Evolutionary conservation across 2,888 invertebrate genomes (phyloP), one percentile per base, ranked within the genome.

Genomic region (Epistrophella euchroma): DNA sequence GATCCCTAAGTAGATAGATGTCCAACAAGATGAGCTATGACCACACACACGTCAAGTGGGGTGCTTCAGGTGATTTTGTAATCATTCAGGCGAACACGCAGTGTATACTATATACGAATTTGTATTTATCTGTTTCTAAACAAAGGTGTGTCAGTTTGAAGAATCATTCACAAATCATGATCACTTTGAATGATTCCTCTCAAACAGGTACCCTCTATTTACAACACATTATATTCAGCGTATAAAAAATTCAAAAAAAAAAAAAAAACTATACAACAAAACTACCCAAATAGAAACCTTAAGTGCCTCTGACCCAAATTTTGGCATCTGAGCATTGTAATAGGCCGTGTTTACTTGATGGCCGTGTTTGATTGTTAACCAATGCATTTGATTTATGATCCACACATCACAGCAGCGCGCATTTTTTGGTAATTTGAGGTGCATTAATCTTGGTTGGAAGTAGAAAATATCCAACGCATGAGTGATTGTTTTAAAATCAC

Each of bases 221-320:
- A 64, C 32, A 19, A 35, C 28, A 40, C 4, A 40, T n/a, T 45
- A n/a, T 13, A 11, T 25, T 40, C 13, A 35, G 32, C 35, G 4
- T 35, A 10, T 11, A 19, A 0, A 35, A 19, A n/a, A 17, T n/a
- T n/a, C n/a, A n/a, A n/a, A n/a, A n/a, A n/a, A n/a, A n/a, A n/a
- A n/a, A 43, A 25, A 22, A 40, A 19, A 0, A 47, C 19, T 5
- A 40, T 19, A 11, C 17, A 22, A 15, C 71, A 47, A n/a, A n/a
- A 50, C 79, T 76, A 60, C 72, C 74, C 77, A 86, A 82, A 86
- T 86, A 82, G 78, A 86, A 86, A 82, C 73, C 78, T 86, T 82
- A 86, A 86, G 86, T 86, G 86, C 82, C 74, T 86, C 82, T 86
- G 86, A 86, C 86, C 86, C 60, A 86, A 86, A 86, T 86, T 82